These are phyloP conservation scores for Otus sunia DNA, from an alignment of 2,113 vertebrate species.

Conservation along the genomic window DNA sequence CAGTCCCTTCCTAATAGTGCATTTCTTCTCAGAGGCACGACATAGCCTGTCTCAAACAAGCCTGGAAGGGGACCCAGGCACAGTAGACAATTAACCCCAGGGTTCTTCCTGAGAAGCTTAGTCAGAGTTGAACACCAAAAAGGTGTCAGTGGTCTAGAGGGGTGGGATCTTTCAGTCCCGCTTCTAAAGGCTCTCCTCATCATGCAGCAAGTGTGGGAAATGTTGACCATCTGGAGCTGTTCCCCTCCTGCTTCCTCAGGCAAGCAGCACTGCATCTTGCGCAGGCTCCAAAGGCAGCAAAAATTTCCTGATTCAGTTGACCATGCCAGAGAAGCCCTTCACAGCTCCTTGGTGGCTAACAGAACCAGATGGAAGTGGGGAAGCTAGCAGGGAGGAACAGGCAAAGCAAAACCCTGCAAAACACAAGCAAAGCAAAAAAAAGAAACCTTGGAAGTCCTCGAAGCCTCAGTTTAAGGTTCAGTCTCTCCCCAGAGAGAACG, in stretches of 20 bases:
- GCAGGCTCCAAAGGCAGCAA: not conserved
- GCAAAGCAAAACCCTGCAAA: not conserved
- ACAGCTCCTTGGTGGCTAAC: not conserved
- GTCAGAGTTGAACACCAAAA: not conserved
- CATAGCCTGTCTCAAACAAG: not conserved
- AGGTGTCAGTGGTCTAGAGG: not conserved
- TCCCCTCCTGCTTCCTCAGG: not conserved
- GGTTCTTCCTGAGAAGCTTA: not conserved
- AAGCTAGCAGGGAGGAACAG: not conserved
- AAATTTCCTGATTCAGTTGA: not conserved
- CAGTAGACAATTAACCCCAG: not conserved
- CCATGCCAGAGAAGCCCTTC: not conserved
- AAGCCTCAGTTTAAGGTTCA: not conserved
- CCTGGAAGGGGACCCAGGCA: not conserved
- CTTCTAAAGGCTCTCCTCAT: not conserved
- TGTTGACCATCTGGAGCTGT: not conserved
- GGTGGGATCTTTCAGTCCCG: not conserved
- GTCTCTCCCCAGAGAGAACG: not conserved
- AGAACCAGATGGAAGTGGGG: not conserved
- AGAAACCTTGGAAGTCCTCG: not conserved
- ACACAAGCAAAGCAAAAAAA: not conserved
- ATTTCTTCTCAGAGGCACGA: not conserved
- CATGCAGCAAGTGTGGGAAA: not conserved
- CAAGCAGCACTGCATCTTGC: not conserved
- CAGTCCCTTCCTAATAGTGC: not conserved